A percentile compares a stretch with the other conserved stretches of the same genome.
phyloP scores from a whole-genome alignment of 2,888 invertebrate genomes.

The Callinectes sapidus region DNA sequence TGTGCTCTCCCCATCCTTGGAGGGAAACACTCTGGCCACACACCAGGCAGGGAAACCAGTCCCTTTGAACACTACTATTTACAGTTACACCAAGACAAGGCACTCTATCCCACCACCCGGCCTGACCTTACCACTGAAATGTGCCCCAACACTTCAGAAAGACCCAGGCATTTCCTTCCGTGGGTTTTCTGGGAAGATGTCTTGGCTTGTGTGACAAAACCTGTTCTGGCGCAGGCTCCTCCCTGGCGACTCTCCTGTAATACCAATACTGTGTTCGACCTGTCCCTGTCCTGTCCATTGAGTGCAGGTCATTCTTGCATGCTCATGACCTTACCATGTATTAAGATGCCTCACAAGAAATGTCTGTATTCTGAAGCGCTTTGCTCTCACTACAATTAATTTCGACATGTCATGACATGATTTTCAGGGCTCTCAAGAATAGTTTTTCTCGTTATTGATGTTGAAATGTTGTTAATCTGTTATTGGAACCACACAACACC shows the following conservation, averaged over 20 bases:
- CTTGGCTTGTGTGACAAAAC: background rate
- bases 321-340: background rate
- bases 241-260: background rate
- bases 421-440: no score
- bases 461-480: no score
- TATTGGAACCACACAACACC: no score
- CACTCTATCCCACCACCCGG: background rate
- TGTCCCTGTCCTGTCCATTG: background rate
- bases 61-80: background rate
- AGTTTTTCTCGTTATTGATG: no score
- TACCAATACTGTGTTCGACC: background rate
- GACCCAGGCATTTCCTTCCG: background rate
- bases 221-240: conserved; percentile 4
- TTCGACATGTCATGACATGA: no score
- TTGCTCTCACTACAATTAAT: no score
- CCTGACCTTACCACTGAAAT: background rate
- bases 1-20: background rate
- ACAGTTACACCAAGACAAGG: background rate
- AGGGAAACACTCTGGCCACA: background rate
- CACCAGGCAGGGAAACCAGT: background rate
- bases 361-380: no score
- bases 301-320: background rate
- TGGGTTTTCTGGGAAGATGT: background rate
- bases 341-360: background rate
- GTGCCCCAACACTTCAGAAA: background rate